Evolutionary conservation across 2,888 invertebrate species (phyloP).

Genomic region (Malthinus seriepunctatus): DNA sequence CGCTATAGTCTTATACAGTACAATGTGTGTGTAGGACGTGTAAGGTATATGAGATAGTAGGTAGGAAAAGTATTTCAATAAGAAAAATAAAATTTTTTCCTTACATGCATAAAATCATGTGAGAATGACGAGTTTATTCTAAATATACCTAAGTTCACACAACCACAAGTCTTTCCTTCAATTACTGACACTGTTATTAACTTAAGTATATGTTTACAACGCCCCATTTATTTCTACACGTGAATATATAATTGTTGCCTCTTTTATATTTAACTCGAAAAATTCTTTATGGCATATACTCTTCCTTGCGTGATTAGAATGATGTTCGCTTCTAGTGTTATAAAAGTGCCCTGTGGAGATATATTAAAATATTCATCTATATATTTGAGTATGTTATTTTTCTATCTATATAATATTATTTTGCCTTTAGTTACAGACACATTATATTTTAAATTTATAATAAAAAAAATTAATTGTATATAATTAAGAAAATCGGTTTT

Average conservation of each 20-base stretch:
- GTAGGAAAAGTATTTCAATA: constrained; percentile 3
- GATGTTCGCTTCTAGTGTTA: constrained; percentile 8
- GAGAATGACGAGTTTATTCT: constrained; percentile 13
- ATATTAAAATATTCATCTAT: constrained; percentile 7
- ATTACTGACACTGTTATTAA: constrained; percentile 44
- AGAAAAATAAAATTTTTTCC: background rate
- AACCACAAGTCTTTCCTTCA: constrained; percentile 31
- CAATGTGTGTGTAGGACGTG: too few relatives aligned
- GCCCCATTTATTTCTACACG: constrained; percentile 47
- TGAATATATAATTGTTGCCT: constrained; percentile 45
- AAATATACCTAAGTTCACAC: constrained; percentile 14
- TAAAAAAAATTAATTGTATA: too few relatives aligned
- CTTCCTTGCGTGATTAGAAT: constrained; percentile 31
- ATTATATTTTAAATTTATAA: too few relatives aligned
- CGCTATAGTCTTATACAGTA: too few relatives aligned
- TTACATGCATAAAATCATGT: constrained; percentile 4
- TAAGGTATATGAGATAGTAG: background rate
- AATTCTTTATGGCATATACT: constrained; percentile 33
- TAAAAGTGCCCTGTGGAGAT: constrained; percentile 7
- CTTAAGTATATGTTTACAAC: constrained; percentile 46
- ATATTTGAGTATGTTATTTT: background rate
- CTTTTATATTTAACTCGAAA: constrained; percentile 35
- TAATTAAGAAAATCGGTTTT: too few relatives aligned
- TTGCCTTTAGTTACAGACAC: background rate
- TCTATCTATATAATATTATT: background rate